Evolutionary conservation across 2,113 vertebrate species (phyloP).

Genomic region (Sinosuthora webbiana): DNA sequence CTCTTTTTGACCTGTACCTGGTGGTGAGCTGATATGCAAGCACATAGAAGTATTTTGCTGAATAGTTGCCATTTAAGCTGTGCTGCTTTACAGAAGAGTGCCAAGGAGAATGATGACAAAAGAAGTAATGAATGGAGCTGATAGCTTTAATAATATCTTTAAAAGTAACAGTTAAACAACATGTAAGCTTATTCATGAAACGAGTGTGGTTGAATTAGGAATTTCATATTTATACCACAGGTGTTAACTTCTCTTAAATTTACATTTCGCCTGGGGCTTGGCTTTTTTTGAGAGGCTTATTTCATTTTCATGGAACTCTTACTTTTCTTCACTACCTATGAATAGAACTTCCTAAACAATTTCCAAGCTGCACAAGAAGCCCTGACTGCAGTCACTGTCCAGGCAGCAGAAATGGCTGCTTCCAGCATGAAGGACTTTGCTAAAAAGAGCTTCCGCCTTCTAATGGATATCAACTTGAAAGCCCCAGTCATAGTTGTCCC

Average conservation of each 20-base stretch:
- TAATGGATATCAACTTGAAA: constrained; percentile 83
- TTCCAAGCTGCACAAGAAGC: constrained; percentile 89
- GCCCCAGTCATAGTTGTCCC: constrained; percentile 85
- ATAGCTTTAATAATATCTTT: neutral
- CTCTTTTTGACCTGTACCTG: neutral
- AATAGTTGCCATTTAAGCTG: neutral
- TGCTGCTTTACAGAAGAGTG: neutral
- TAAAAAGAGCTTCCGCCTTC: constrained; percentile 83
- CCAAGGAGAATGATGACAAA: neutral
- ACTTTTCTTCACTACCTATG: neutral
- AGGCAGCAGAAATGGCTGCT: constrained; percentile 89
- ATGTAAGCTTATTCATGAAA: neutral
- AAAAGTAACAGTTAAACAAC: neutral
- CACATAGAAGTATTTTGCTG: neutral
- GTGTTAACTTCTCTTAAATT: neutral
- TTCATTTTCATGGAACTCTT: neutral
- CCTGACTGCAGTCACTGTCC: constrained; percentile 84
- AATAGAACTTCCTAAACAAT: constrained; percentile 88
- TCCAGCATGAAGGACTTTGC: constrained; percentile 85
- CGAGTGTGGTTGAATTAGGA: neutral
- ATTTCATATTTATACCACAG: neutral
- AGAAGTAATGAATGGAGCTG: neutral
- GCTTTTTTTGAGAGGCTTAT: neutral
- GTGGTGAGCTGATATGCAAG: neutral
- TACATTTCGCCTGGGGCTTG: neutral